A percentile compares a stretch with the other conserved stretches of the same genome.
phyloP scores from a whole-genome alignment of 2,797 vertebrate genomes.

The Sus cebifrons region DNA sequence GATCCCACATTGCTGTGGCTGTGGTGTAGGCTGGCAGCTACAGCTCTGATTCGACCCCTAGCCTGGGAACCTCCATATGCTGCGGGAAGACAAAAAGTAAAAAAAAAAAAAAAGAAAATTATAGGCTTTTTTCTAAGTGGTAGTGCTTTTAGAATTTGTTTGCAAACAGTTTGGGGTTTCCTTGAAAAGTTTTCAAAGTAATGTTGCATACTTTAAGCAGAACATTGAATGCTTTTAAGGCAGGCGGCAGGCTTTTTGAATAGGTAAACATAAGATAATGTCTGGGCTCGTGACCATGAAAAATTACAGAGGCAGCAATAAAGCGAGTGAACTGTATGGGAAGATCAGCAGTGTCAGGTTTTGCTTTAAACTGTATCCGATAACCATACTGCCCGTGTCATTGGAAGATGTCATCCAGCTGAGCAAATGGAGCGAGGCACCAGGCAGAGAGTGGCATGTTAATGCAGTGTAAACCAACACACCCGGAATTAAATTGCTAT shows the following conservation, averaged over 20 bases:
- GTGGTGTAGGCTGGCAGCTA: no score
- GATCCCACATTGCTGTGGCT: no score
- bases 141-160: constrained; percentile 55
- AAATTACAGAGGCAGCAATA: constrained; percentile 65
- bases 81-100: no score
- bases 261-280: constrained; percentile 50
- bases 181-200: constrained; percentile 62
- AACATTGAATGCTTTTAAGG: constrained; percentile 36
- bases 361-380: constrained; percentile 57
- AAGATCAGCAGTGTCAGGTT: constrained; percentile 52
- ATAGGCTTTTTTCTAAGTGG: neutral
- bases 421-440: constrained; percentile 58
- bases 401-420: constrained; percentile 27
- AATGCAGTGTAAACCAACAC: constrained; percentile 72
- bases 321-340: neutral
- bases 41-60: no score
- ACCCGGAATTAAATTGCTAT: constrained; percentile 74
- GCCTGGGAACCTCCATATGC: no score
- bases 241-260: constrained; percentile 58
- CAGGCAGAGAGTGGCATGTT: neutral
- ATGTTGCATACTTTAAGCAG: neutral
- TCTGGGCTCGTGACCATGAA: constrained; percentile 46
- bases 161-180: constrained; percentile 43
- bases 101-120: neutral
- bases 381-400: constrained; percentile 62